These are phyloP conservation scores for Orgyia antiqua DNA, from an alignment of 2,888 invertebrate species.

Conservation along the genomic window DNA sequence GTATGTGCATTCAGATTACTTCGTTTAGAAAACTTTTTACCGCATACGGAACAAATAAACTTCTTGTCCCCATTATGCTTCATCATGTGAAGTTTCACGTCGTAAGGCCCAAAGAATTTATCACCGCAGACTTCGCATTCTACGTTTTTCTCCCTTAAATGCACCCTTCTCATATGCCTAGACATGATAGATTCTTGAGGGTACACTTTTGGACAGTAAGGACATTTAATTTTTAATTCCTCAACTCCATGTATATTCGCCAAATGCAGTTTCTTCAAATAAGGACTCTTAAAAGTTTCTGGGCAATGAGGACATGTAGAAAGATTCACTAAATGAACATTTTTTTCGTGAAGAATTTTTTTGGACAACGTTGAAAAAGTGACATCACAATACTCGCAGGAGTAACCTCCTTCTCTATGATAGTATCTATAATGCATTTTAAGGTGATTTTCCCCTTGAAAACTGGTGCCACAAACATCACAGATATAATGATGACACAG, in stretches of 20 bases:
- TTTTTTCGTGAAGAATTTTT: constrained; percentile 65
- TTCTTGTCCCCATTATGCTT: constrained; percentile 76
- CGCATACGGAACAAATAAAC: constrained; percentile 78
- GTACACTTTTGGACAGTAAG: constrained; percentile 66
- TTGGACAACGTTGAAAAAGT: constrained; percentile 63
- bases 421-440: constrained; percentile 70
- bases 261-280: constrained; percentile 60
- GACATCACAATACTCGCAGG: constrained; percentile 67
- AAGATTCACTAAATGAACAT: constrained; percentile 57
- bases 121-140: constrained; percentile 67
- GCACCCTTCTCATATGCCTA: constrained; percentile 78
- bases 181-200: constrained; percentile 78
- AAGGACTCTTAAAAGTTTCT: constrained; percentile 65
- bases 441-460: constrained; percentile 68
- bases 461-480: constrained; percentile 67
- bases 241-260: constrained; percentile 64
- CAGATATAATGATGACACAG: constrained; percentile 68
- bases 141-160: constrained; percentile 67
- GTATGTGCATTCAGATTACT: constrained; percentile 79
- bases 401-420: constrained; percentile 63
- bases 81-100: constrained; percentile 69
- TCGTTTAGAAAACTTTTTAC: constrained; percentile 78
- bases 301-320: constrained; percentile 61
- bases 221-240: constrained; percentile 66
- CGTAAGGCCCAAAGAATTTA: constrained; percentile 63